Evolutionary conservation across 2,888 invertebrate species (phyloP).

Genomic region (Caenorhabditis sp.): DNA sequence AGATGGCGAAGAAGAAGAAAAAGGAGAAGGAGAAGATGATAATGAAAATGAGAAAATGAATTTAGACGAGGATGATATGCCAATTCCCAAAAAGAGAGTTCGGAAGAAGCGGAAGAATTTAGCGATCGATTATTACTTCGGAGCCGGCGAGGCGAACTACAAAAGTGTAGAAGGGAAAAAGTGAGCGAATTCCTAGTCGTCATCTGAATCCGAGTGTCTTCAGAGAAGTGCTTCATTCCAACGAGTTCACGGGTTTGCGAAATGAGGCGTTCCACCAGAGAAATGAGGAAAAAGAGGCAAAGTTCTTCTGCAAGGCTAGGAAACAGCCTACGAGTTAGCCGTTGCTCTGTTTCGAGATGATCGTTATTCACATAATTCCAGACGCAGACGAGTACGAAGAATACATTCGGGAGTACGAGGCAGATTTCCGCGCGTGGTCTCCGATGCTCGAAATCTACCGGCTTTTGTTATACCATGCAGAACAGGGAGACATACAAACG

Average conservation of each 20-base stretch:
- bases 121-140: constrained; percentile 55
- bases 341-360: background rate
- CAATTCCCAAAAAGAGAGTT: no score
- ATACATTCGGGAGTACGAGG: constrained; percentile 12
- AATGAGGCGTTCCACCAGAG: constrained; percentile 56
- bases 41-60: no score
- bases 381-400: constrained; percentile 31
- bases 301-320: constrained; percentile 36
- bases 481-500: constrained; percentile 66
- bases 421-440: constrained; percentile 36
- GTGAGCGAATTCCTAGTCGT: constrained; percentile 4
- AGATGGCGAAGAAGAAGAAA: background rate
- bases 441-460: constrained; percentile 55
- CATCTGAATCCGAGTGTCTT: background rate
- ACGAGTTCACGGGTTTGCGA: constrained; percentile 59
- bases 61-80: background rate
- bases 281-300: constrained; percentile 26
- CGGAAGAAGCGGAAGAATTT: constrained; percentile 6
- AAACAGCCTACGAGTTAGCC: constrained; percentile 36
- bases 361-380: background rate
- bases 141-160: constrained; percentile 48
- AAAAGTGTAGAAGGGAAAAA: constrained; percentile 13
- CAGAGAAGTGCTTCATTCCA: constrained; percentile 51
- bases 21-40: constrained; percentile 7
- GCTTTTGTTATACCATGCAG: constrained; percentile 47